A percentile compares a stretch with the other conserved stretches of the same genome.
phyloP scores from a whole-genome alignment of 2,113 vertebrate genomes.

The Gnathonemus echidnorhynchus region DNA sequence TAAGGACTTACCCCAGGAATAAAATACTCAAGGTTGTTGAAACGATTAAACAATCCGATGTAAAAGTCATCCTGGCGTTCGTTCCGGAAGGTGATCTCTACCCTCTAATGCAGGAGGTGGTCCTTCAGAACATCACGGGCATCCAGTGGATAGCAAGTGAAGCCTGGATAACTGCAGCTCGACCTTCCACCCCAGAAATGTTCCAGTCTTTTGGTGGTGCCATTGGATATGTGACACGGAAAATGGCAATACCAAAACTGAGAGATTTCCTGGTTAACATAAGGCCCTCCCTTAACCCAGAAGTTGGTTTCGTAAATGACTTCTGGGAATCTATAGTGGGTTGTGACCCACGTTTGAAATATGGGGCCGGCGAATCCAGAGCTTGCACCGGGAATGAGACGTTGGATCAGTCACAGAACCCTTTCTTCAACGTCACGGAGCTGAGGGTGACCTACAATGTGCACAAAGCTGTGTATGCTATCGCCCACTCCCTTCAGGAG shows the following conservation, averaged over 20 bases:
- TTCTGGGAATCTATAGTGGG: constrained; percentile 57
- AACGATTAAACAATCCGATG: constrained; percentile 54
- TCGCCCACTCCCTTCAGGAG: constrained; percentile 58
- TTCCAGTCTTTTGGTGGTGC: constrained; percentile 54
- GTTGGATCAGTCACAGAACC: constrained; percentile 41
- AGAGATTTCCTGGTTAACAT: constrained; percentile 47
- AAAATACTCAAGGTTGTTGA: constrained; percentile 56
- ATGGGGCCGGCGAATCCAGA: background rate
- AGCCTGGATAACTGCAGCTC: constrained; percentile 57
- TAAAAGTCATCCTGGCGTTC: constrained; percentile 62
- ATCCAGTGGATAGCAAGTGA: constrained; percentile 70
- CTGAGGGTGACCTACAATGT: constrained; percentile 61
- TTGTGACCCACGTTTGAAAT: constrained; percentile 34
- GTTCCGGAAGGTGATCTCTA: constrained; percentile 59
- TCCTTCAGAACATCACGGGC: constrained; percentile 59
- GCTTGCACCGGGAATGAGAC: constrained; percentile 53
- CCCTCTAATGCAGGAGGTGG: constrained; percentile 57
- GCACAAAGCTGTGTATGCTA: constrained; percentile 62
- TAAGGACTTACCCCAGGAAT: constrained; percentile 46
- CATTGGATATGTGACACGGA: constrained; percentile 56
- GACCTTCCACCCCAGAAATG: constrained; percentile 52
- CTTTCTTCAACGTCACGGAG: constrained; percentile 58
- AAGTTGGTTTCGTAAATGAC: constrained; percentile 44
- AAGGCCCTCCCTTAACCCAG: constrained; percentile 39
- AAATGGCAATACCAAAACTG: constrained; percentile 57